Conservation (phyloP, 2,797 vertebrate species). For the Pachyuromys duprasi region DNA sequence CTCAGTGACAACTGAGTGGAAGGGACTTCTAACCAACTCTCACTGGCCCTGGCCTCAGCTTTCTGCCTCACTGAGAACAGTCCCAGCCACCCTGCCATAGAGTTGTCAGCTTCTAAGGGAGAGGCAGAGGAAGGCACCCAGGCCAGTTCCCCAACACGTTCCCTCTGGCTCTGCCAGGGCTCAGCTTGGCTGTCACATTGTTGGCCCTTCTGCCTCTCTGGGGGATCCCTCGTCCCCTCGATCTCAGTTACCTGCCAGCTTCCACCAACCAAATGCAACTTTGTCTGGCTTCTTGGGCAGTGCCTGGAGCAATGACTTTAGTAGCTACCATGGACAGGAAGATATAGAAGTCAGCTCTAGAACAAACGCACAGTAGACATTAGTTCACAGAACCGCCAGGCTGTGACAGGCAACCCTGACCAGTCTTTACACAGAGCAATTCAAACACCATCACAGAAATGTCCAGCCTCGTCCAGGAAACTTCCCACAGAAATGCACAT, state of each 20-base stretch:
- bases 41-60: background rate
- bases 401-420: constrained; percentile 21
- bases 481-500: constrained; percentile 1
- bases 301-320: background rate
- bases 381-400: constrained; percentile 28
- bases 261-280: constrained; percentile 34
- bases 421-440: background rate
- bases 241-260: constrained; percentile 17
- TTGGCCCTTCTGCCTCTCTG: background rate
- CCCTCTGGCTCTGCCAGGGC: background rate
- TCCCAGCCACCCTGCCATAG: background rate
- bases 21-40: constrained; percentile 10
- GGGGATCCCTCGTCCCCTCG: background rate
- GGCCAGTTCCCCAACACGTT: background rate
- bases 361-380: constrained; percentile 4
- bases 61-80: background rate
- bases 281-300: background rate
- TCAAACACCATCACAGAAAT: constrained; percentile 5
- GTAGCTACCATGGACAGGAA: background rate
- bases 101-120: background rate
- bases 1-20: background rate
- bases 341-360: constrained; percentile 4
- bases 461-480: background rate
- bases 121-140: background rate
- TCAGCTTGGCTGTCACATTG: background rate